Evolutionary conservation across 2,888 invertebrate genomes (phyloP).

Genomic region (Sinohyriopsis cumingii): DNA sequence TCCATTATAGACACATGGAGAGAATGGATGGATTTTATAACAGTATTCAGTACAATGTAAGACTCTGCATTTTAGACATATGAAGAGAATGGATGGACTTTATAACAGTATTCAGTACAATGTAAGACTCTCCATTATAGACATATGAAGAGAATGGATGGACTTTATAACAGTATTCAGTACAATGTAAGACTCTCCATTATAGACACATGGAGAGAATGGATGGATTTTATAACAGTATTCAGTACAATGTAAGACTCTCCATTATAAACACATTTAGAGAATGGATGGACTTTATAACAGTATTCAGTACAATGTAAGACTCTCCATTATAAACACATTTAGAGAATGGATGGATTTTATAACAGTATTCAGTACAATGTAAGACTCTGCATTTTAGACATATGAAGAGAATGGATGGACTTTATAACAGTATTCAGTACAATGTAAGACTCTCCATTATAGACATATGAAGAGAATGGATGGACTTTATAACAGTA

Average conservation of each 20-base stretch:
- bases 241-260: slow-evolving; percentile 32
- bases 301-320: slow-evolving; percentile 23
- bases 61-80: slow-evolving; percentile 11
- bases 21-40: no score
- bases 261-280: background rate
- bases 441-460: slow-evolving; percentile 27
- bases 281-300: no score
- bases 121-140: slow-evolving; percentile 21
- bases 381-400: slow-evolving; percentile 20
- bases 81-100: no score
- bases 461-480: no score
- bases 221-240: background rate
- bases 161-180: slow-evolving; percentile 4
- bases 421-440: slow-evolving; percentile 4
- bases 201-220: no score
- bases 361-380: slow-evolving; percentile 14
- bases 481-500: background rate
- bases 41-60: slow-evolving; percentile 23
- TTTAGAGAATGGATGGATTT: no score
- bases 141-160: no score
- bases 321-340: slow-evolving; percentile 11
- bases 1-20: background rate
- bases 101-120: slow-evolving; percentile 14
- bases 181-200: slow-evolving; percentile 27
- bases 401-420: no score